Base-by-base conservation (phyloP, 2,888 invertebrate genomes). In the Cybosia mesomella region DNA sequence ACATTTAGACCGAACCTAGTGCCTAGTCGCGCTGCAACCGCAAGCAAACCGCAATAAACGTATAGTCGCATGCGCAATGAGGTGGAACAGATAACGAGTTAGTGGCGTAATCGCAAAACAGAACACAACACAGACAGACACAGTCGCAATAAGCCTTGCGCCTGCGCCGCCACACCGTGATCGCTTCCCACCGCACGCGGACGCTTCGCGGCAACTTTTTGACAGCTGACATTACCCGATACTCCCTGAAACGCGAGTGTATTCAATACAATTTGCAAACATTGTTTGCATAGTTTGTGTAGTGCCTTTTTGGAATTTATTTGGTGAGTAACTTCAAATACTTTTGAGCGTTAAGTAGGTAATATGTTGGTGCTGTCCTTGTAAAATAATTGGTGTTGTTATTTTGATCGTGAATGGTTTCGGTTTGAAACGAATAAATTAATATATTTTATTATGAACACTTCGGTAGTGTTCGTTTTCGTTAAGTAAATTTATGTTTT, bases 161-260 rank as follows among this genome's bases (percentile, higher is more conserved):
- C 66, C 34, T 54, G 66, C 70, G 66, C 66, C 73, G 79, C 80
- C 87, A 87, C 80, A 87, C 81, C 79, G 82, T 82, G 77, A 78
- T 77, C 82, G 82, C 74, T 53, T 74, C 74, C 76, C 83, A 83
- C 62, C 75, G 66, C 32, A 75, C 70, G 73, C 82, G 68, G 81
- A 90, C 91, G 90, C 77, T 75, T 83, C 83, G 84, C 87, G 85
- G 80, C 75, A 43, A 73, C 22, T 72, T 82, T 28, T 79, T 85
- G 84, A 85, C 84, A 85, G 70, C 78, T 83, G 78, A 78, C 83
- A 82, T 58, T n/a, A 66, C 72, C 74, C 81, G 75, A 73, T 73
- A 54, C 58, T 61, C 55, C 64, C 61, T 58, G 54, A 64, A 49
- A n/a, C 88, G 90, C 87, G 87, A 83, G 89, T 91, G 90, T 53